Base-by-base conservation (phyloP, 2,888 invertebrate genomes). In the Dromius quadrimaculatus region DNA sequence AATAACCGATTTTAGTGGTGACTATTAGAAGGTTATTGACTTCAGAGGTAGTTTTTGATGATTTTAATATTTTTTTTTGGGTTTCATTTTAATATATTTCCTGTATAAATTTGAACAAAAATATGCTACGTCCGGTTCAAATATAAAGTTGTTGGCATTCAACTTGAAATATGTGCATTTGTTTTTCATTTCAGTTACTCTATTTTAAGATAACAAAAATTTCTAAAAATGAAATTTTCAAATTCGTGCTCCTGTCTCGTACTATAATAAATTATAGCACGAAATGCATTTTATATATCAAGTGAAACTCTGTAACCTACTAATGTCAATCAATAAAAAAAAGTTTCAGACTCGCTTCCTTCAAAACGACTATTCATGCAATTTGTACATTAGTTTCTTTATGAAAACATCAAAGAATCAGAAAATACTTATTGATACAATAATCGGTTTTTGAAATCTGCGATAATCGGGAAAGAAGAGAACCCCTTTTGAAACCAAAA, bases 31-130 rank as follows among this genome's bases (percentile, higher is more conserved):
- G 41, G 41, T 41, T 41, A 41, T 41, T 41, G 41, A 41, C 36
- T 41, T 15, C n/a, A n/a, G n/a, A n/a, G n/a, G n/a, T n/a, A n/a
- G n/a, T n/a, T 36, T 61, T 61, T 61, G 38, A 61, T 17, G 34
- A 19, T 15, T 38, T 36, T 34, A 17, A 3, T 43, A 17, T 5
- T 15, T 4, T 43, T 15, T 43, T 43, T 13, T n/a, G 43, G 43
- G 43, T 43, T 43, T 1, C 19, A 43, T 13, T 43, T 43, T 43
- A 15, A 6, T 45, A 11, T 9, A 45, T 36, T 36, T 36, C 4
- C 8, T 45, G 20, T 45, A 45, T 1, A 20, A 20, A 45, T 8
- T 19, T 45, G 45, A 45, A 45, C 45, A 45, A 19, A 45, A 17
- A 45, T 45, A 45, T 45, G 19, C 2, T 20, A 15, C 41, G 20